These are phyloP conservation scores for Salpingus planirostris DNA, from an alignment of 2,888 invertebrate genomes.

Conservation along the genomic window DNA sequence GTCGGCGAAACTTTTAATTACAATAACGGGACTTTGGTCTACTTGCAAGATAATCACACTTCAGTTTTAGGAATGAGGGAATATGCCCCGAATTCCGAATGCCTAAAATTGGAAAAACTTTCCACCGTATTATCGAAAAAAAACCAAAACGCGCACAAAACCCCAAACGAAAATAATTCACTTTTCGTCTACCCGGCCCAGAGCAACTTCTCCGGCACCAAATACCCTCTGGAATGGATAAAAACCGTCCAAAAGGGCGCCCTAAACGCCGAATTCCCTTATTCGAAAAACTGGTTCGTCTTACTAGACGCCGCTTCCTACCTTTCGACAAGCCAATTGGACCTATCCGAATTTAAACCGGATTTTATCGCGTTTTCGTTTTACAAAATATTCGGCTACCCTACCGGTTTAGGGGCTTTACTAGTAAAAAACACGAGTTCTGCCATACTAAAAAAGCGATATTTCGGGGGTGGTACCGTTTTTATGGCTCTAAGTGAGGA, in stretches of 20 bases:
- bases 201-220: slow-evolving; percentile 90
- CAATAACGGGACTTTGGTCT: slow-evolving; percentile 51
- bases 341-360: slow-evolving; percentile 62
- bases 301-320: slow-evolving; percentile 81
- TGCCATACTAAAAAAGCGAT: slow-evolving; percentile 56
- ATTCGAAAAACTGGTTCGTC: slow-evolving; percentile 55
- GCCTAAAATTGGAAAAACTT: slow-evolving; percentile 52
- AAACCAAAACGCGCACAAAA: neutral
- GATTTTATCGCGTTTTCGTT: slow-evolving; percentile 91
- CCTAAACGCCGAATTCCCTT: slow-evolving; percentile 41
- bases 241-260: slow-evolving; percentile 52
- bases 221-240: slow-evolving; percentile 75
- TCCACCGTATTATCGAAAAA: slow-evolving; percentile 30
- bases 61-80: slow-evolving; percentile 90
- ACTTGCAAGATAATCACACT: slow-evolving; percentile 88
- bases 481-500: slow-evolving; percentile 67
- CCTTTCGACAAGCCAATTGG: slow-evolving; percentile 66
- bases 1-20: slow-evolving; percentile 76
- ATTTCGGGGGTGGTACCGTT: slow-evolving; percentile 94
- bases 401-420: slow-evolving; percentile 89
- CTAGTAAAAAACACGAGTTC: slow-evolving; percentile 62
- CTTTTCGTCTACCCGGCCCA: slow-evolving; percentile 85
- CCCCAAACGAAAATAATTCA: slow-evolving; percentile 38
- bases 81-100: slow-evolving; percentile 50
- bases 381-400: slow-evolving; percentile 95